Evolutionary conservation across 2,888 invertebrate species (phyloP).

Genomic region (Acronicta alni): DNA sequence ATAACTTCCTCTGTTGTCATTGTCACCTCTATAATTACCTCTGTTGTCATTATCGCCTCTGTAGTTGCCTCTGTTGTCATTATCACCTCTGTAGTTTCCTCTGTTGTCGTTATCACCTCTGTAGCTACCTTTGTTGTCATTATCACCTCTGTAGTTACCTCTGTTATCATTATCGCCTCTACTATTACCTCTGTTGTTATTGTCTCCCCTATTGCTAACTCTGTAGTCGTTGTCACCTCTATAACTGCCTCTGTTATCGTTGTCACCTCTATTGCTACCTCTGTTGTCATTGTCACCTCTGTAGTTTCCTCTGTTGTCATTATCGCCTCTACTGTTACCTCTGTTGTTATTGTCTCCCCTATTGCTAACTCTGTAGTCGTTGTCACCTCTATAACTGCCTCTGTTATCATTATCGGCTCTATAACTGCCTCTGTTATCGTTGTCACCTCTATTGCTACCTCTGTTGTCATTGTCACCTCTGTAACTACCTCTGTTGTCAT

Average conservation of each 20-base stretch:
- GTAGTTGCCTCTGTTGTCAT: neutral
- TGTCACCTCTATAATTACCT: neutral
- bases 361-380: neutral
- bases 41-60: neutral
- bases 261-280: neutral
- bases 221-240: neutral
- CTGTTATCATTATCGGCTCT: neutral
- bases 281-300: neutral
- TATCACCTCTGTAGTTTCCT: neutral
- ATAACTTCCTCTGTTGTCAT: neutral
- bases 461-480: slow-evolving; percentile 5
- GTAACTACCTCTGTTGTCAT: neutral
- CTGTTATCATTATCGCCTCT: too few relatives aligned
- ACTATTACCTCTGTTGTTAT: neutral
- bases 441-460: slow-evolving; percentile 6
- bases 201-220: neutral
- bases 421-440: neutral
- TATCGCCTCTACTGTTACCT: neutral
- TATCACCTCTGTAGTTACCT: neutral
- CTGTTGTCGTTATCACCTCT: neutral
- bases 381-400: neutral
- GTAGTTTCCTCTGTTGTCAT: neutral
- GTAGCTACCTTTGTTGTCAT: neutral
- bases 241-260: neutral
- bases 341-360: neutral